phyloP scores from a whole-genome alignment of 1,140 invertebrate genomes.

The Catajapyx aquilonaris region DNA sequence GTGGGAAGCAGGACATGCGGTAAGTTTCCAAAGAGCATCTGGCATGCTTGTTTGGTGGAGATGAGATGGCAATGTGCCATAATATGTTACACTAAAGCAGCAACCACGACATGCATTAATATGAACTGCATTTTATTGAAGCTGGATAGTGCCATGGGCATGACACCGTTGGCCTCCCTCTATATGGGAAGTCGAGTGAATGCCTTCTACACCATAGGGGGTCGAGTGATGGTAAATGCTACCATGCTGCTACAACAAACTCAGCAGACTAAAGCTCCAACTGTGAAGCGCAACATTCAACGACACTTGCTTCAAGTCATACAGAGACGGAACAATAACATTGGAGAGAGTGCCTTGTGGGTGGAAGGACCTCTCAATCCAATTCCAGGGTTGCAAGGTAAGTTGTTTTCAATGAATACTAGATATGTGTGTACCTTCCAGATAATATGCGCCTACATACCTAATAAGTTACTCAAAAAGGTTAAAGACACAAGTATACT shows the following conservation, averaged over 20 bases:
- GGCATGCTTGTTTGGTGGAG: too few species aligned
- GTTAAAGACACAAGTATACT: too few species aligned
- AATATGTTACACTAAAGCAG: conserved; percentile 1
- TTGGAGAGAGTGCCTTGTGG: conserved; percentile 61
- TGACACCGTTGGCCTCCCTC: conserved; percentile 68
- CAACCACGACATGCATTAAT: background rate
- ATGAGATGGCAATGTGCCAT: background rate
- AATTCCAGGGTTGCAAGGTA: conserved; percentile 42
- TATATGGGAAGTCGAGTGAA: conserved; percentile 62
- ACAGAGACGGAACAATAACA: conserved; percentile 55
- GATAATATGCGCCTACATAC: too few species aligned
- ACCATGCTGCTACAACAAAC: conserved; percentile 54
- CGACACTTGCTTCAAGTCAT: conserved; percentile 66
- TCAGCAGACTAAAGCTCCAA: conserved; percentile 37
- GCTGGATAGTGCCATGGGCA: conserved; percentile 71
- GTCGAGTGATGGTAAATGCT: conserved; percentile 52
- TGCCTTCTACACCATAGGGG: conserved; percentile 41
- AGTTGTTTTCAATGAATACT: too few species aligned
- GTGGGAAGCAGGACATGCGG: conserved; percentile 61
- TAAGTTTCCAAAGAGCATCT: too few species aligned
- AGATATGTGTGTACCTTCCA: too few species aligned
- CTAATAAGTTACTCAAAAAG: too few species aligned
- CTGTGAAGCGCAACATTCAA: conserved; percentile 50
- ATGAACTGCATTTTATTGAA: conserved; percentile 15
- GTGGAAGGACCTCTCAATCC: conserved; percentile 56